Base-by-base conservation (phyloP, 1,140 invertebrate genomes). In the Meloidogyne floridensis region DNA sequence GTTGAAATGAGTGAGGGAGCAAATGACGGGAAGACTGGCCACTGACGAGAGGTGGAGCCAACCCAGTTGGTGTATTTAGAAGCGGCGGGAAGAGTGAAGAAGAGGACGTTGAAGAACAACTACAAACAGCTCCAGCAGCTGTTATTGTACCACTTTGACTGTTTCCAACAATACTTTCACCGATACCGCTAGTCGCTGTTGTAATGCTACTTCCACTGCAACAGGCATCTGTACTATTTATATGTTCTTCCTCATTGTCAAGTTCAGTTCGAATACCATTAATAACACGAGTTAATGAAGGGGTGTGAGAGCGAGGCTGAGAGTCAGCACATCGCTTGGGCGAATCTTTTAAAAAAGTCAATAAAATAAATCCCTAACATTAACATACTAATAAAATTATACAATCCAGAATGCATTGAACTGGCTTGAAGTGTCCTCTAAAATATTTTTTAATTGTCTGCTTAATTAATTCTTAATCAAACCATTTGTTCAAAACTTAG, bases 381-480 rank as follows among this genome's bases (percentile, higher is more conserved):
- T 53, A 59, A 85, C 83, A 20, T 47, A 81, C 84, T 83, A 9
- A 65, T n/a, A 47, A 70, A 82, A 53, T 79, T 76, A 69, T 85
- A 82, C 47, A 76, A 72, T 71, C 81, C 75, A 10, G 84, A 85
- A 70, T 85, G 85, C 73, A 85, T 54, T 13, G 85, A 85, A 59
- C 51, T 84, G 73, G 84, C 87, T 18, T 84, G 84, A 51, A 84
- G 84, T 54, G 83, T 71, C 15, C 81, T 51, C 81, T 82, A 11
- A 43, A 82, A 70, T 18, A 32, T 32, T 32, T 1, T 15, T 15
- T 5, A 80, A 70, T 51, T 15, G 18, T n/a, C 4, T 51, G 6
- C 1, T 47, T 18, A n/a, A 83, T 32, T 32, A 32, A 83, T 82
- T 18, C 3, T 47, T 18, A 51, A 43, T 69, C 11, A 13, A 59